Base-by-base conservation (phyloP, 1,140 invertebrate species). In the Hestina assimilis region DNA sequence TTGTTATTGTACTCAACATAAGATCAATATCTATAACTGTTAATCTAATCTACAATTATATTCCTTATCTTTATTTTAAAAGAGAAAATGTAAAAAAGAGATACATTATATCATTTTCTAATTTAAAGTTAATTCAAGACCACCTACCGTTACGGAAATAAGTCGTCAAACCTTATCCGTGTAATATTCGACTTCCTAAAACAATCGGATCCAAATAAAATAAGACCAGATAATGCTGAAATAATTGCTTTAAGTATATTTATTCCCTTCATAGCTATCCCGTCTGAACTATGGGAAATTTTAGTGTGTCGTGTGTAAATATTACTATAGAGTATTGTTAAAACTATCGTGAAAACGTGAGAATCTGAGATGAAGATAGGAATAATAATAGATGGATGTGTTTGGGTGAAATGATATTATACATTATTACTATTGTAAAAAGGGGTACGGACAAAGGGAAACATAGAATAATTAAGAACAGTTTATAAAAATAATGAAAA, bases 211-310 rank as follows among this genome's bases (percentile, higher is more conserved):
- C 24, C 1, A 38, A 17, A 62, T 45, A 43, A 54, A 52, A 69
- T 61, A 26, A 63, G 51, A 58, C 50, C 47, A 33, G 8, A 43
- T 54, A 81, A 81, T 79, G 67, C 63, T 47, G 54, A 68, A 72
- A 78, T 79, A 79, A 78, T 79, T 66, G 55, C 55, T 47, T 29
- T 63, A 59, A 60, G 59, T 46, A 19, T n/a, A 57, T 62, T 68
- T 58, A 54, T 64, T 63, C 31, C 48, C 24, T 47, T 65, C 59
- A 61, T 51, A 63, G 65, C 52, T 46, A 50, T 56, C n/a, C n/a
- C 33, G 5, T 38, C 61, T 74, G 68, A 68, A 67, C 68, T 69
- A 71, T 77, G 69, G 62, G 70, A 80, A 68, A 66, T 24, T 65
- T 66, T 51, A 40, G 47, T 40, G 33, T 51, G 20, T 23, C 47